Evolutionary conservation across 2,888 invertebrate species (phyloP).

Genomic region (Thymelicus acteon): DNA sequence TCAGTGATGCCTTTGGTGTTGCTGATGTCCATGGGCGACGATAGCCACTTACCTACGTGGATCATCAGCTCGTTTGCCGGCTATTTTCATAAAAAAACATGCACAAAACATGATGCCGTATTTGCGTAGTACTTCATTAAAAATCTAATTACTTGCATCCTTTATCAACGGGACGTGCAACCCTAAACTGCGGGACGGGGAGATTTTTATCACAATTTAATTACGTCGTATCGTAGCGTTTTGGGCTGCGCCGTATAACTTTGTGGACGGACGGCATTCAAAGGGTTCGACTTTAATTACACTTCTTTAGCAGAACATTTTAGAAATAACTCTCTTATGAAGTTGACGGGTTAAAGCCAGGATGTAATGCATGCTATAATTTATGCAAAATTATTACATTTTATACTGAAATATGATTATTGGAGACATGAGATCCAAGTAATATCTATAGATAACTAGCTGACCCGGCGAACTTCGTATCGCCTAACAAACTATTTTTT

Average conservation of each 20-base stretch:
- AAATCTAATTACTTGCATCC: constrained; percentile 35
- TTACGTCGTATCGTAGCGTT: constrained; percentile 49
- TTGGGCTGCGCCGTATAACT: constrained; percentile 10
- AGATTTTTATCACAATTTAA: constrained; percentile 63
- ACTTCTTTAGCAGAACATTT: constrained; percentile 7
- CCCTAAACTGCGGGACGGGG: constrained; percentile 38
- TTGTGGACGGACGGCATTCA: constrained; percentile 18
- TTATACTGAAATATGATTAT: no score
- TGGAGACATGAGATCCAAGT: no score
- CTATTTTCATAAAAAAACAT: no score
- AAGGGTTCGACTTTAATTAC: constrained; percentile 10
- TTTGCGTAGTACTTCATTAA: constrained; percentile 22
- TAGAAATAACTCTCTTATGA: not conserved
- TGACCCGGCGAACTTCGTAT: no score
- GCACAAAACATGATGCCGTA: not conserved
- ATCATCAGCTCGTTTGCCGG: no score
- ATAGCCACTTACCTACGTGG: no score
- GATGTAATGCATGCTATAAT: not conserved
- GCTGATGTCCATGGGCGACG: no score
- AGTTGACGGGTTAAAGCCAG: not conserved
- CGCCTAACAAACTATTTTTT: no score
- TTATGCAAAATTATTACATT: no score
- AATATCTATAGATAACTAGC: no score
- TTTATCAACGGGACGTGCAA: constrained; percentile 31
- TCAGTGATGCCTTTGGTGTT: no score